A percentile compares a stretch with the other conserved stretches of the same genome.
phyloP scores from a whole-genome alignment of 2,797 vertebrate species.

The Falco biarmicus region DNA sequence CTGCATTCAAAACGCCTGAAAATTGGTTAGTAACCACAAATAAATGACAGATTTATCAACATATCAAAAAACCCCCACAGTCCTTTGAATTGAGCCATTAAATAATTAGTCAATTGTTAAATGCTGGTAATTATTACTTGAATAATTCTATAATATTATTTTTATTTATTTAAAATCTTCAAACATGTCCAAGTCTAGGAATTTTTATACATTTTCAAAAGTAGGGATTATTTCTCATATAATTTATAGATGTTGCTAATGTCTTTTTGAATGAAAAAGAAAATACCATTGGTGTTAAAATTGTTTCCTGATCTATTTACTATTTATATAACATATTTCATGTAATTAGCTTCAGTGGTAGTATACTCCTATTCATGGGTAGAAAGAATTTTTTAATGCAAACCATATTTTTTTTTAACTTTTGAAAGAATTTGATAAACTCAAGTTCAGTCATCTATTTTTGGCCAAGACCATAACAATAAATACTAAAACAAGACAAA shows the following conservation, averaged over 20 bases:
- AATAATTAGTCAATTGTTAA: slow-evolving; percentile 4
- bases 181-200: background rate
- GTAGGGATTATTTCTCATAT: background rate
- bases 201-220: background rate
- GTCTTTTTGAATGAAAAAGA: background rate
- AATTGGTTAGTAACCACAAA: slow-evolving; percentile 46
- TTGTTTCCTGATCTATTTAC: background rate
- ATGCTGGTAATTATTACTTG: slow-evolving; percentile 1
- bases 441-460: background rate
- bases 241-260: background rate
- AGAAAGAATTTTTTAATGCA: background rate
- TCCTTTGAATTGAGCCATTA: slow-evolving; percentile 9
- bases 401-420: background rate
- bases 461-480: background rate
- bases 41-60: slow-evolving; percentile 56
- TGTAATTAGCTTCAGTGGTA: background rate
- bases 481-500: background rate
- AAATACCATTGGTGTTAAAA: background rate
- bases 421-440: background rate
- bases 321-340: background rate
- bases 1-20: slow-evolving; percentile 52
- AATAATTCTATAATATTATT: background rate
- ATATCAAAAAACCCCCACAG: background rate
- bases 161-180: background rate
- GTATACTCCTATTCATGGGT: background rate